A percentile compares a stretch with the other conserved stretches of the same genome.
Evolutionary conservation across 2,888 invertebrate genomes (phyloP).

Genomic region (Calephelis perditalis): DNA sequence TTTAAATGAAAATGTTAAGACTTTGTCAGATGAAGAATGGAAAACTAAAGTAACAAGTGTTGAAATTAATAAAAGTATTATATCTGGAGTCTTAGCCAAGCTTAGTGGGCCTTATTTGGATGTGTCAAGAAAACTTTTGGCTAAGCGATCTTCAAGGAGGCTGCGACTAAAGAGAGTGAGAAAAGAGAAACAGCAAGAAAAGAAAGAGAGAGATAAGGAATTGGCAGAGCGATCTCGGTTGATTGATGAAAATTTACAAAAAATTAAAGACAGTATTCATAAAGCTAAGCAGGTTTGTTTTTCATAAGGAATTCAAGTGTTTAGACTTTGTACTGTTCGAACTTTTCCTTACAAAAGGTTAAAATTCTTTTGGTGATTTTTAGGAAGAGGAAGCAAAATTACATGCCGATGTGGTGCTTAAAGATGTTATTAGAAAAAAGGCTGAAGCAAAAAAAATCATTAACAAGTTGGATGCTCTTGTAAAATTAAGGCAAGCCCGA

Average conservation of each 20-base stretch:
- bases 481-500: slow-evolving; percentile 81
- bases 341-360: neutral
- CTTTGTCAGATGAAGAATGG: slow-evolving; percentile 77
- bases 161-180: slow-evolving; percentile 62
- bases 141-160: slow-evolving; percentile 66
- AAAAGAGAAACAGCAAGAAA: slow-evolving; percentile 49
- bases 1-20: slow-evolving; percentile 59
- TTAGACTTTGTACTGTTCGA: too few relatives aligned
- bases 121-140: slow-evolving; percentile 55
- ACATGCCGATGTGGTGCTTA: slow-evolving; percentile 83
- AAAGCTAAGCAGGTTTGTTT: slow-evolving; percentile 75
- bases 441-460: slow-evolving; percentile 83
- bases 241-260: slow-evolving; percentile 82
- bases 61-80: slow-evolving; percentile 61
- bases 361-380: slow-evolving; percentile 20
- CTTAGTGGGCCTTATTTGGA: slow-evolving; percentile 60
- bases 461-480: slow-evolving; percentile 79
- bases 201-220: slow-evolving; percentile 51
- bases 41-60: slow-evolving; percentile 65
- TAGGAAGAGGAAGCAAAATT: slow-evolving; percentile 82
- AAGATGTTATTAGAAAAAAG: slow-evolving; percentile 84
- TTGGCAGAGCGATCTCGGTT: slow-evolving; percentile 74
- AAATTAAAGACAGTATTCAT: slow-evolving; percentile 80
- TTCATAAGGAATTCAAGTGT: too few relatives aligned
- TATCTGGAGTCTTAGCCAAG: slow-evolving; percentile 54